These are phyloP conservation scores for Neodon shergylaensis DNA, from an alignment of 2,113 vertebrate genomes.

Conservation along the genomic window DNA sequence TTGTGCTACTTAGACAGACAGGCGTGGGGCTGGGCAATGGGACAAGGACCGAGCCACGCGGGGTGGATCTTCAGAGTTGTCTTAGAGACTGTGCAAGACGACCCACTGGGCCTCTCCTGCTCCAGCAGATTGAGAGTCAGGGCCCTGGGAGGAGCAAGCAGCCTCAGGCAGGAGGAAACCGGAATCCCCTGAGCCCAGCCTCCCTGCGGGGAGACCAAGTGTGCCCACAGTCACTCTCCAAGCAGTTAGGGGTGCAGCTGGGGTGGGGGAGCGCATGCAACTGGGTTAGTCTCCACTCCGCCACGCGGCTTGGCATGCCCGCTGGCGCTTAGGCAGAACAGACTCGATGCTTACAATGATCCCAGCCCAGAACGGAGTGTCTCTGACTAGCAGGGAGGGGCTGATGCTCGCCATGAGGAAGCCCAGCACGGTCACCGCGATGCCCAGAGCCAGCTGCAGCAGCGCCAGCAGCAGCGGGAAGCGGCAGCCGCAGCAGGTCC, in stretches of 20 bases:
- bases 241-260: conserved; percentile 28
- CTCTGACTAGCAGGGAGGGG: conserved; percentile 93
- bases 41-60: not conserved
- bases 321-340: conserved; percentile 77
- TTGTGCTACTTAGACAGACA: not conserved
- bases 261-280: conserved; percentile 80
- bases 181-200: not conserved
- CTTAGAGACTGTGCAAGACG: not conserved
- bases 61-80: not conserved
- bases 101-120: conserved; percentile 6
- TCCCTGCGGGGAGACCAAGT: not conserved
- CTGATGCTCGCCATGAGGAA: conserved; percentile 94
- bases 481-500: conserved; percentile 92
- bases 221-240: not conserved
- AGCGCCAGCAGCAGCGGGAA: conserved; percentile 95
- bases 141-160: not conserved
- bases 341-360: conserved; percentile 95
- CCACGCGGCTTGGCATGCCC: conserved; percentile 83
- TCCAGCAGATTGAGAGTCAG: not conserved
- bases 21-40: not conserved
- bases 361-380: conserved; percentile 98
- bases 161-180: not conserved
- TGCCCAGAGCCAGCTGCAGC: conserved; percentile 94
- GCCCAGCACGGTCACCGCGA: conserved; percentile 91
- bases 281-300: conserved; percentile 81